Evolutionary conservation across 2,888 invertebrate species (phyloP), one percentile per base, ranked within the genome.

Genomic region (Drosophila nr. fundita): DNA sequence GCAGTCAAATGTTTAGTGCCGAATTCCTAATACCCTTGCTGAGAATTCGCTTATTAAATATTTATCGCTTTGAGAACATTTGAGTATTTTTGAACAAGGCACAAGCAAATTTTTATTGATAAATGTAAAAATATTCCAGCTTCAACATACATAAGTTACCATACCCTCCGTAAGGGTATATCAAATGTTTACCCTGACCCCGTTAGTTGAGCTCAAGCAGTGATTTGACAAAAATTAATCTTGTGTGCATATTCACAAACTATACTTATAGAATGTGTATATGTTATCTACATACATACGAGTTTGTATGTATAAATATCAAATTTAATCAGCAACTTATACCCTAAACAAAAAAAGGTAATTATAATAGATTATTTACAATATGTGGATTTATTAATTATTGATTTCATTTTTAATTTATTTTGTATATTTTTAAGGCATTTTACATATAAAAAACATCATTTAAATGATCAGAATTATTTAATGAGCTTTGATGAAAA

Each of bases 141-240:
- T 45, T 7, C 7, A 1, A 21, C 13, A 45, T 1, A 15, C 13
- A 7, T 8, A 15, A 45, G 45, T 24, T 24, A 4, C 1, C 4
- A 24, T 45, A 45, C 45, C 7, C 27, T 8, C 2, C 1, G 45
- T 15, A 45, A 45, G 45, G 24, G 45, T 45, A 24, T 45, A 45
- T 18, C 18, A 48, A 18, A 49, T 53, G 29, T 11, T 34, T 50
- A 30, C 34, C 50, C 27, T 71, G 49, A 15, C 18, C 64, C 38
- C 54, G 49, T 32, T 50, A 42, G 24, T 27, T 55, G 48, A 58
- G 13, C 68, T 42, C 58, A 50, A 49, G 21, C 24, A 6, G 24
- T 75, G 78, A 75, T 40, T 76, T 32, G 40, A 24, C 58, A 45
- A 54, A 34, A 50, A 34, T 4, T 63, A 52, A 49, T 68, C 50